Percentiles rank a stretch among this genome's conserved stretches.
These are phyloP conservation scores for Cephus nigrinus DNA, from an alignment of 2,888 invertebrate species.

Conservation along the genomic window DNA sequence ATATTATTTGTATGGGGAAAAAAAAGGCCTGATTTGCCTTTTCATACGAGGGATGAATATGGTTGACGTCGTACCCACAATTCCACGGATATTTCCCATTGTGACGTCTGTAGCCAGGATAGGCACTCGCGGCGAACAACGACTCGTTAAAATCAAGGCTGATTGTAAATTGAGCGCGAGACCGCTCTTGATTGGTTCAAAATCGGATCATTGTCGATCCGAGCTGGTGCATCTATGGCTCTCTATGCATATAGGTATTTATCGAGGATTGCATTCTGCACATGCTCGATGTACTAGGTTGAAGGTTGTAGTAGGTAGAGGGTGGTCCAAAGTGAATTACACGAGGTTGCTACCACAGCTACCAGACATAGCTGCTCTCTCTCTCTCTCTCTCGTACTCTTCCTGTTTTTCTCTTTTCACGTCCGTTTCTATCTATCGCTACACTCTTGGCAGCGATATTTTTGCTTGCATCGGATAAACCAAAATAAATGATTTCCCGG, in stretches of 20 bases:
- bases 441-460: constrained; percentile 11
- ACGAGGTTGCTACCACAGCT: constrained; percentile 41
- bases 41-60: not conserved
- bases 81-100: constrained; percentile 31
- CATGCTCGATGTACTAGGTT: constrained; percentile 6
- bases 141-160: constrained; percentile 51
- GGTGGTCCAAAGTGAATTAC: constrained; percentile 56
- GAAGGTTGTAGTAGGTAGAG: constrained; percentile 21
- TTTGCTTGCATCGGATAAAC: constrained; percentile 42
- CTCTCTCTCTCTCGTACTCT: constrained; percentile 13
- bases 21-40: not conserved
- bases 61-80: not conserved
- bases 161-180: constrained; percentile 64
- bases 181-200: constrained; percentile 64
- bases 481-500: not conserved
- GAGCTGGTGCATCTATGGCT: constrained; percentile 40
- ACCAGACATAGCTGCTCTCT: constrained; percentile 45
- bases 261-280: constrained; percentile 24
- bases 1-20: not conserved
- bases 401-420: constrained; percentile 5
- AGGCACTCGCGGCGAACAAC: constrained; percentile 32
- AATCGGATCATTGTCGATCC: constrained; percentile 58
- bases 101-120: constrained; percentile 26
- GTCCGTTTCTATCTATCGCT: not conserved
- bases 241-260: constrained; percentile 43